Percentiles rank a stretch among this genome's conserved stretches.
These are phyloP conservation scores for Druceiella hillmani DNA, from an alignment of 2,888 invertebrate genomes.

Conservation along the genomic window DNA sequence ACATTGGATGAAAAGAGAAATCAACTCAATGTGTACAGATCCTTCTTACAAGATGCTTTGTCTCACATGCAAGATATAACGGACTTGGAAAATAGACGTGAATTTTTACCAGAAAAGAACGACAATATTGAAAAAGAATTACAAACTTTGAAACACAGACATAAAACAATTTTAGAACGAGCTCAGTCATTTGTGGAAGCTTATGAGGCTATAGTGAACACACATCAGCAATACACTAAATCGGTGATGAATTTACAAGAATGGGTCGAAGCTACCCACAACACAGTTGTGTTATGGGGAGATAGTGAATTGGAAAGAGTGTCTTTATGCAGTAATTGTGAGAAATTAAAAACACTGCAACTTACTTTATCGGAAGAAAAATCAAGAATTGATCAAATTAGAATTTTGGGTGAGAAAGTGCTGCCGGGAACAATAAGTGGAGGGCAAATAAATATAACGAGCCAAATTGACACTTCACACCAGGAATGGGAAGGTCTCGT, in stretches of 20 bases:
- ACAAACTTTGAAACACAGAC: slow-evolving; percentile 63
- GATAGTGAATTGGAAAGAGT: slow-evolving; percentile 80
- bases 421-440: slow-evolving; percentile 78
- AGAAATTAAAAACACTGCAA: slow-evolving; percentile 76
- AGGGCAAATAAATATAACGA: slow-evolving; percentile 79
- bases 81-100: slow-evolving; percentile 74
- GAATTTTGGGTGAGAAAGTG: slow-evolving; percentile 82
- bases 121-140: slow-evolving; percentile 70
- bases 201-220: slow-evolving; percentile 83
- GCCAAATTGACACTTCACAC: slow-evolving; percentile 82
- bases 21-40: slow-evolving; percentile 79
- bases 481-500: slow-evolving; percentile 85
- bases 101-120: slow-evolving; percentile 72
- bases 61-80: slow-evolving; percentile 81
- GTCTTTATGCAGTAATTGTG: slow-evolving; percentile 79
- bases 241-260: slow-evolving; percentile 82
- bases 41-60: slow-evolving; percentile 74
- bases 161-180: slow-evolving; percentile 62
- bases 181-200: slow-evolving; percentile 74
- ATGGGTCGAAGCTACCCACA: slow-evolving; percentile 80
- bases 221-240: slow-evolving; percentile 84
- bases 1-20: slow-evolving; percentile 89
- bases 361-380: slow-evolving; percentile 81
- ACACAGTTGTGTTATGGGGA: slow-evolving; percentile 76
- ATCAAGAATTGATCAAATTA: slow-evolving; percentile 73